These are phyloP conservation scores for Myrmecophaga tridactyla DNA, from an alignment of 2,113 vertebrate species.

Conservation along the genomic window DNA sequence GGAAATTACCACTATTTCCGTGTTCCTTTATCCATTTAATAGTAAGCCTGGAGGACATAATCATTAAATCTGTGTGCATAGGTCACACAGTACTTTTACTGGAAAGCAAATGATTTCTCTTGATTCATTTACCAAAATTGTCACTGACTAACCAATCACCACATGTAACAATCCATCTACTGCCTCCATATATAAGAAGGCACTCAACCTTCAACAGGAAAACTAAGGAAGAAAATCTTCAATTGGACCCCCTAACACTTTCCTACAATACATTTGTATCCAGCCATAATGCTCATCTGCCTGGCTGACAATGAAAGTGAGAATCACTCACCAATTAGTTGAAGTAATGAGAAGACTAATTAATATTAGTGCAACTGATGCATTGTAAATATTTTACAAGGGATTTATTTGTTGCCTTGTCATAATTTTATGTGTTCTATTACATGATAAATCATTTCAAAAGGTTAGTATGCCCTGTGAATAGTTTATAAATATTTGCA, in stretches of 20 bases:
- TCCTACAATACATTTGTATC: not conserved
- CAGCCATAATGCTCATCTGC: not conserved
- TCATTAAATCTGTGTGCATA: not conserved
- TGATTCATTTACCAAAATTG: not conserved
- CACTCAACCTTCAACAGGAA: not conserved
- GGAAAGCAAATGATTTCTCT: not conserved
- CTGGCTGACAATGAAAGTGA: not conserved
- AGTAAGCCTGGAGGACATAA: not conserved
- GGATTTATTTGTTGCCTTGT: slow-evolving; percentile 74
- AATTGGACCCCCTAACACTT: not conserved
- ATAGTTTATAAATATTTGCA: slow-evolving; percentile 82
- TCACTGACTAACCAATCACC: not conserved
- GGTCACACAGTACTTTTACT: not conserved
- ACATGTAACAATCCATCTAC: not conserved
- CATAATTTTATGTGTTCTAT: slow-evolving; percentile 64
- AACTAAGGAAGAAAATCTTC: not conserved
- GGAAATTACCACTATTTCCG: not conserved
- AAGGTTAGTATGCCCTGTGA: slow-evolving; percentile 71
- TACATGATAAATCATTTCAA: slow-evolving; percentile 79
- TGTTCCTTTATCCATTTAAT: not conserved
- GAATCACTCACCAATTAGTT: slow-evolving; percentile 67
- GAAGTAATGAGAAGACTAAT: slow-evolving; percentile 77
- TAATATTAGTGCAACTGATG: slow-evolving; percentile 79
- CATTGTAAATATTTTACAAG: slow-evolving; percentile 78
- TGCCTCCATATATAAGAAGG: not conserved